Evolutionary conservation across 2,888 invertebrate species (phyloP).

Genomic region (Masnerella sp.): DNA sequence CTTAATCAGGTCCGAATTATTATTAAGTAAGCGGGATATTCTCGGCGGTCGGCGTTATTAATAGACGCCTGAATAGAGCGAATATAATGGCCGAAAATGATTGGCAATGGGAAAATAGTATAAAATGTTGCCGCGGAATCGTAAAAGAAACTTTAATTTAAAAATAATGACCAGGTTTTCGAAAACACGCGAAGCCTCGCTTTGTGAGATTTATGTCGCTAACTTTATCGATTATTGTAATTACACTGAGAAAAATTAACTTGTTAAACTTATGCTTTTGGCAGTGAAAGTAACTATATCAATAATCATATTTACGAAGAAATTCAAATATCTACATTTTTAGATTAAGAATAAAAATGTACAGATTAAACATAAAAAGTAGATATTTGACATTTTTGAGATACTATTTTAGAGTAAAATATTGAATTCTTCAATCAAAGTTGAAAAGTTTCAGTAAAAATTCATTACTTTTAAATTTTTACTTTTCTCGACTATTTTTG

Average conservation of each 20-base stretch:
- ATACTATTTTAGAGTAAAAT: too few species aligned
- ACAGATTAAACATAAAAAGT: too few species aligned
- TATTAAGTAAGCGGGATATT: conserved; percentile 40
- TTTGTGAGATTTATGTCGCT: background rate
- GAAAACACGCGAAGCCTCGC: background rate
- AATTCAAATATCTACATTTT: too few species aligned
- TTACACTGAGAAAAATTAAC: conserved; percentile 1
- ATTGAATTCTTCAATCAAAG: too few species aligned
- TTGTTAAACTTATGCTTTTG: too few species aligned
- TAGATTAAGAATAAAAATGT: background rate
- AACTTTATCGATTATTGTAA: conserved; percentile 22
- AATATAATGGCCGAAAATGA: conserved; percentile 14
- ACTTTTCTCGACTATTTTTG: too few species aligned
- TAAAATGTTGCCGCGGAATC: background rate
- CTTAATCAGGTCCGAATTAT: conserved; percentile 36
- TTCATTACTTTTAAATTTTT: too few species aligned
- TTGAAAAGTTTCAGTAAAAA: too few species aligned
- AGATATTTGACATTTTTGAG: too few species aligned
- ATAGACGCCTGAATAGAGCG: conserved; percentile 22
- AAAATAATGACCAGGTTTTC: too few species aligned
- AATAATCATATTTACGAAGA: too few species aligned
- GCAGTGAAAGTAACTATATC: too few species aligned
- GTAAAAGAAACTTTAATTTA: background rate
- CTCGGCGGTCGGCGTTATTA: conserved; percentile 19
- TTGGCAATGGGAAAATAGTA: conserved; percentile 5